Evolutionary conservation across 1,140 invertebrate species (phyloP).

Genomic region (Tetragnatha versicolor): DNA sequence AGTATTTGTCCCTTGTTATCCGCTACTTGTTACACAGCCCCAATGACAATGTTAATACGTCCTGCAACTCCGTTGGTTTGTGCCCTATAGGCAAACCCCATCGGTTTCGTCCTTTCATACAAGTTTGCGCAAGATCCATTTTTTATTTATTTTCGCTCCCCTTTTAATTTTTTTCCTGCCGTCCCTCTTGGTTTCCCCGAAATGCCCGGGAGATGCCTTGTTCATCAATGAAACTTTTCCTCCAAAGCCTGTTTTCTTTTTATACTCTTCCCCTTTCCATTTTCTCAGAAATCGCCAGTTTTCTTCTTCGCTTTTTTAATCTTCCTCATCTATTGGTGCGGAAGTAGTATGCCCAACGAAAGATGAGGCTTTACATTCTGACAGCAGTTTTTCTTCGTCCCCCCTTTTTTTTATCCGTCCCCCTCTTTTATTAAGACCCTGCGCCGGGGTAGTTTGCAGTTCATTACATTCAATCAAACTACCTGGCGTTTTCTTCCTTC

Average conservation of each 20-base stretch:
- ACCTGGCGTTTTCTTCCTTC: conserved; percentile 27
- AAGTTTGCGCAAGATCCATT: background rate
- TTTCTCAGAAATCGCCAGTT: conserved; percentile 38
- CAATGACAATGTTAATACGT: background rate
- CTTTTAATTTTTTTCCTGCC: background rate
- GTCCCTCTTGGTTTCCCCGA: conserved; percentile 24
- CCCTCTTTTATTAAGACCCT: conserved; percentile 30
- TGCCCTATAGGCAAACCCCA: background rate
- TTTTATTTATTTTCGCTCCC: background rate
- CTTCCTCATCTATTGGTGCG: conserved; percentile 16
- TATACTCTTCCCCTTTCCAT: conserved; percentile 28
- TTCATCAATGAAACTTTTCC: conserved; percentile 43
- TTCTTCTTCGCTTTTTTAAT: conserved; percentile 26
- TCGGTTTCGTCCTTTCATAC: too few species aligned
- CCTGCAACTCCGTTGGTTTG: background rate
- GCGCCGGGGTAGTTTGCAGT: conserved; percentile 38
- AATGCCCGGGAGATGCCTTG: conserved; percentile 35
- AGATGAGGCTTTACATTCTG: conserved; percentile 43
- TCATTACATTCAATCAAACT: conserved; percentile 50
- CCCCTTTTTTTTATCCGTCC: background rate
- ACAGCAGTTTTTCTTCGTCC: conserved; percentile 26
- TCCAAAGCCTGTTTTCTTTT: conserved; percentile 11
- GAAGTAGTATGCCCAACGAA: conserved; percentile 41
- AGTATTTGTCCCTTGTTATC: too few species aligned
- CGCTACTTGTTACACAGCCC: too few species aligned